These are phyloP conservation scores for Pangasius macronema DNA, from an alignment of 2,797 vertebrate genomes.

Conservation along the genomic window DNA sequence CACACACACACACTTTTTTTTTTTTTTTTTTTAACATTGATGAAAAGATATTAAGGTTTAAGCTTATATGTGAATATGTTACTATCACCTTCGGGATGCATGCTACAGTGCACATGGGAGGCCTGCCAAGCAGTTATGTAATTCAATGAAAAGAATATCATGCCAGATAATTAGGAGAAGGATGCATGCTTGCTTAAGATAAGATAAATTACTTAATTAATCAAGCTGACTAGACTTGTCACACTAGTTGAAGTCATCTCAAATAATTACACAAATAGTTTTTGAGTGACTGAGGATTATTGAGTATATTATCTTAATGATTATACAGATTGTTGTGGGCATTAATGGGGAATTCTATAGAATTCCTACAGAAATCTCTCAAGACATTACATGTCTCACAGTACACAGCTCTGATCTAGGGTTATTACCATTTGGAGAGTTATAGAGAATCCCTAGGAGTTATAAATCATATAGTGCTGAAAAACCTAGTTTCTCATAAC, in stretches of 20 bases:
- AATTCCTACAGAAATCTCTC: background rate
- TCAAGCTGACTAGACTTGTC: background rate
- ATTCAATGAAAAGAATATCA: slow-evolving; percentile 49
- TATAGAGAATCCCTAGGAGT: background rate
- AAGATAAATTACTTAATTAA: slow-evolving; percentile 29
- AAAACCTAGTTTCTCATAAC: slow-evolving; percentile 10
- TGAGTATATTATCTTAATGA: slow-evolving; percentile 1
- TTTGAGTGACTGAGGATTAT: background rate
- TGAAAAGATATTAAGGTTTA: background rate
- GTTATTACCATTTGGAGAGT: background rate
- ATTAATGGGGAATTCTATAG: background rate
- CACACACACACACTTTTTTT: no score
- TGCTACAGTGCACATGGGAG: slow-evolving; percentile 20
- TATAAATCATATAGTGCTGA: slow-evolving; percentile 9
- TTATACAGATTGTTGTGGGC: background rate
- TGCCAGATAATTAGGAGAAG: slow-evolving; percentile 41
- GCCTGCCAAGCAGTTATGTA: slow-evolving; percentile 46
- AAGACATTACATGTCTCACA: background rate
- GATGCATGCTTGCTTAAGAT: slow-evolving; percentile 43
- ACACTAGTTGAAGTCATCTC: background rate
- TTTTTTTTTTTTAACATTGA: background rate
- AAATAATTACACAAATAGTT: background rate
- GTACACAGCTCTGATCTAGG: background rate
- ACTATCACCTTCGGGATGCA: slow-evolving; percentile 3
- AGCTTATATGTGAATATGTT: slow-evolving; percentile 28